Conservation (phyloP, 2,888 invertebrate genomes). For the Neria commutata region DNA sequence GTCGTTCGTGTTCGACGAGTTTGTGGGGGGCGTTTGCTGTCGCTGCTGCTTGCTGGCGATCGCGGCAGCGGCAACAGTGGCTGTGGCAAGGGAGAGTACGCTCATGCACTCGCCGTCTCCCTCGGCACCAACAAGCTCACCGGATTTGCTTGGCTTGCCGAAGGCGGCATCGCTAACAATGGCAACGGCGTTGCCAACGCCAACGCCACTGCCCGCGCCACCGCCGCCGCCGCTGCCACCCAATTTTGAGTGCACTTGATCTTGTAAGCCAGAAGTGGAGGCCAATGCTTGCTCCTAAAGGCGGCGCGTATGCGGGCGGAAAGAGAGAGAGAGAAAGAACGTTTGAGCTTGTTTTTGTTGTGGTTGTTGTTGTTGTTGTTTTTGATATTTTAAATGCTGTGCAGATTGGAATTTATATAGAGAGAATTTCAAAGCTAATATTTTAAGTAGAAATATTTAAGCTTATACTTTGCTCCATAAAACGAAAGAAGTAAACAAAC, state of each 20-base stretch:
- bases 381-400: constrained; percentile 28
- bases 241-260: constrained; percentile 27
- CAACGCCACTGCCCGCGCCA: constrained; percentile 11
- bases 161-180: neutral
- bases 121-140: neutral
- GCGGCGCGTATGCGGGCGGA: neutral
- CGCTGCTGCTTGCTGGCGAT: constrained; percentile 30
- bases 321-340: constrained; percentile 10
- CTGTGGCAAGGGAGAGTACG: constrained; percentile 17
- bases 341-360: constrained; percentile 8
- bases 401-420: constrained; percentile 4
- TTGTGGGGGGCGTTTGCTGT: constrained; percentile 32
- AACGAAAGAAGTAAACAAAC: constrained; percentile 22
- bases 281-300: constrained; percentile 43
- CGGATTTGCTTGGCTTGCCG: constrained; percentile 33
- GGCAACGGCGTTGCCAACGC: constrained; percentile 29
- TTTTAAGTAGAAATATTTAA: constrained; percentile 23
- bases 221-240: constrained; percentile 14
- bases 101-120: constrained; percentile 23
- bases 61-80: constrained; percentile 27
- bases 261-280: constrained; percentile 43
- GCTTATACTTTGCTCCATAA: constrained; percentile 19
- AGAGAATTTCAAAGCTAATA: too few species aligned
- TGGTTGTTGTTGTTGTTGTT: constrained; percentile 18
- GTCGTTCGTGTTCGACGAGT: constrained; percentile 29